These are phyloP conservation scores for Trachops cirrhosus DNA, from an alignment of 2,797 vertebrate species.

Conservation along the genomic window DNA sequence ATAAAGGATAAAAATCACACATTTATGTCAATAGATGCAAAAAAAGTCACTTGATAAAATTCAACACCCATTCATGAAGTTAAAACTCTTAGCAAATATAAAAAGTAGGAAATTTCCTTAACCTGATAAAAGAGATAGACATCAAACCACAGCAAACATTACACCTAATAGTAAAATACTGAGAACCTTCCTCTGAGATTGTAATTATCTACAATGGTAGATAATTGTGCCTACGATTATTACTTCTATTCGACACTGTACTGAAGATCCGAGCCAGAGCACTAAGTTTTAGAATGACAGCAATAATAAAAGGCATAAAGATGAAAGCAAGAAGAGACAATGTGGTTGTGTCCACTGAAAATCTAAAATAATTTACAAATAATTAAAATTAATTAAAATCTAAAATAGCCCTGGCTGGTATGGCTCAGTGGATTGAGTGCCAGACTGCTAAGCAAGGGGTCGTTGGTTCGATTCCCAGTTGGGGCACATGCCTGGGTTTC, in stretches of 20 bases:
- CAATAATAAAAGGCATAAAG: not conserved
- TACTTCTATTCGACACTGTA: not conserved
- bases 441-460: too few relatives aligned
- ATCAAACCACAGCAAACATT: not conserved
- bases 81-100: not conserved
- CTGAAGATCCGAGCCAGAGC: not conserved
- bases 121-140: not conserved
- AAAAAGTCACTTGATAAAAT: not conserved
- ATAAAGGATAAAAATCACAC: not conserved
- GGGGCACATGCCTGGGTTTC: too few relatives aligned
- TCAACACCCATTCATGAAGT: not conserved
- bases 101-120: not conserved
- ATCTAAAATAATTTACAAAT: not conserved
- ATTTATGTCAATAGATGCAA: not conserved
- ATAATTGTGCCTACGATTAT: not conserved
- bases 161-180: not conserved
- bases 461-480: too few relatives aligned
- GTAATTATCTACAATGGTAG: not conserved
- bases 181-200: not conserved
- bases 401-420: too few relatives aligned
- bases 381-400: slow-evolving; percentile 5
- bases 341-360: not conserved
- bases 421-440: too few relatives aligned
- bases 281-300: slow-evolving; percentile 18
- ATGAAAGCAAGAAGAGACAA: not conserved